phyloP scores from a whole-genome alignment of 2,113 vertebrate species.

The Jacana jacana region DNA sequence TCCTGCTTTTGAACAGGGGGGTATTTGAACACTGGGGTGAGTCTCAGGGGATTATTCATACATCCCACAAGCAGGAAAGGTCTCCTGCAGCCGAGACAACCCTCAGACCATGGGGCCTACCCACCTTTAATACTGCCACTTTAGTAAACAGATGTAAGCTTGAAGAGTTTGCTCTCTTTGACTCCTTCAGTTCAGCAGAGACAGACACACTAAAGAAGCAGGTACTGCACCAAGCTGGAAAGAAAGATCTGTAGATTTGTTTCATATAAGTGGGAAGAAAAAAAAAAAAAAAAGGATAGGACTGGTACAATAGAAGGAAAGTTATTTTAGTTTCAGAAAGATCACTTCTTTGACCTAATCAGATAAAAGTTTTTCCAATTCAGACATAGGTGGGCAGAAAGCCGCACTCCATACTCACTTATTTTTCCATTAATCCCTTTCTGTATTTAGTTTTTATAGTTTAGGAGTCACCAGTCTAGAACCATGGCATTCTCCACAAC shows the following conservation, averaged over 20 bases:
- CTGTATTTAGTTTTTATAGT: not conserved
- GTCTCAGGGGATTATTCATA: not conserved
- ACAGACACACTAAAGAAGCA: not conserved
- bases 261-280: not conserved
- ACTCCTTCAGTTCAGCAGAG: not conserved
- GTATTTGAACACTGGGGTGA: not conserved
- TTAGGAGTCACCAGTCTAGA: not conserved
- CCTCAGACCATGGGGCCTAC: not conserved
- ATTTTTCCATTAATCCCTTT: not conserved
- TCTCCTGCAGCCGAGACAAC: not conserved
- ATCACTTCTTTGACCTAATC: not conserved
- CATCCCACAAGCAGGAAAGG: not conserved
- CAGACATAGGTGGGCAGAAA: not conserved
- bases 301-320: not conserved
- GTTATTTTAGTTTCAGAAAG: not conserved
- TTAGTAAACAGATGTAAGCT: not conserved
- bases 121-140: not conserved
- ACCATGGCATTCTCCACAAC: not conserved
- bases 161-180: not conserved
- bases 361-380: not conserved
- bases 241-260: not conserved
- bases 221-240: not conserved
- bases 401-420: not conserved
- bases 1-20: not conserved
- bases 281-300: not conserved